Percentiles rank a stretch among this genome's conserved stretches.
Evolutionary conservation across 2,888 invertebrate species (phyloP).

Genomic region (Ctena decussata): DNA sequence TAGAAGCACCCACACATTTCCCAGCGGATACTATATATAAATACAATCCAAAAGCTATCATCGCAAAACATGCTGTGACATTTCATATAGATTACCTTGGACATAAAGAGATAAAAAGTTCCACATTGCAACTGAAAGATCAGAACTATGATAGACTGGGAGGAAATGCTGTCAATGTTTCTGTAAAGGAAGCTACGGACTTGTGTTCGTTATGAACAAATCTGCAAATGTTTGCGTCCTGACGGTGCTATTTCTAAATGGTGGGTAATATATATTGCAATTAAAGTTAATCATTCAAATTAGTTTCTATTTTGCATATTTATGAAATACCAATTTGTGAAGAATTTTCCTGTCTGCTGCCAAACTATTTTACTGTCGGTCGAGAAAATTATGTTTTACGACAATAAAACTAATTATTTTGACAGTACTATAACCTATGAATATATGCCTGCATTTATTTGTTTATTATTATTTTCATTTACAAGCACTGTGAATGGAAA

Average conservation of each 20-base stretch:
- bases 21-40: background rate
- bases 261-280: background rate
- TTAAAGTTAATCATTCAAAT: no score
- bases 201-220: background rate
- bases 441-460: no score
- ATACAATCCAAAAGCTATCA: background rate
- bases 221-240: background rate
- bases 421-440: no score
- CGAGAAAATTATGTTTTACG: no score
- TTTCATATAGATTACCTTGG: background rate
- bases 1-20: background rate
- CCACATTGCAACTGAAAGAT: background rate
- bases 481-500: no score
- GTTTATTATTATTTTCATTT: no score
- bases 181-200: background rate
- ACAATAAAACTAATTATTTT: no score
- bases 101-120: background rate
- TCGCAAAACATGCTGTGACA: background rate
- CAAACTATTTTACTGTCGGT: no score
- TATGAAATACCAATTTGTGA: no score
- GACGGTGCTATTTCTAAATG: conserved; percentile 3
- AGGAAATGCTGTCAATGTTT: background rate
- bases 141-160: background rate
- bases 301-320: no score
- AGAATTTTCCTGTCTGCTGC: no score